Percentiles rank a stretch among this genome's conserved stretches.
Evolutionary conservation across 2,797 vertebrate species (phyloP).

Genomic region (Chrosomus eos): DNA sequence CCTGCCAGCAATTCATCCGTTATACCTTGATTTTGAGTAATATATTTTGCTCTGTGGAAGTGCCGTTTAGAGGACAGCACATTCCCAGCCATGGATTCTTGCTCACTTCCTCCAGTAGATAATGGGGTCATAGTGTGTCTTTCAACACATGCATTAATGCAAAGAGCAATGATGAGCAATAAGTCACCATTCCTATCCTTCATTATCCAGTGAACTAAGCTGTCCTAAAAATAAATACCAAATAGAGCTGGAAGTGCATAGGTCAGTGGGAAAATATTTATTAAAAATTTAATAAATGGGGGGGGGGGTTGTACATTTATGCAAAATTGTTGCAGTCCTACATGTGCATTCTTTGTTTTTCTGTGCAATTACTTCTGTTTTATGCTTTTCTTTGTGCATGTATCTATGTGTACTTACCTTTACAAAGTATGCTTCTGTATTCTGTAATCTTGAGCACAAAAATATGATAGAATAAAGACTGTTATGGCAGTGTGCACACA

Average conservation of each 20-base stretch:
- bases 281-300: no score
- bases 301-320: no score
- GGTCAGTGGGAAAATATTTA: neutral
- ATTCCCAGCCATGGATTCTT: neutral
- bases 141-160: neutral
- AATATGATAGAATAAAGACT: neutral
- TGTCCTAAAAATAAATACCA: neutral
- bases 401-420: neutral
- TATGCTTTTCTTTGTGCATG: neutral
- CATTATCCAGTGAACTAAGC: neutral
- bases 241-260: neutral
- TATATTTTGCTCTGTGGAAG: neutral
- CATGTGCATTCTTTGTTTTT: neutral
- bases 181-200: neutral
- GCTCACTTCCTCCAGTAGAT: neutral
- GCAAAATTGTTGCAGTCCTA: no score
- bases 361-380: neutral
- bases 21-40: neutral
- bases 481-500: neutral
- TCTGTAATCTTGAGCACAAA: neutral
- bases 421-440: neutral
- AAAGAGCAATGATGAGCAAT: neutral
- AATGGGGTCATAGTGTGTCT: neutral
- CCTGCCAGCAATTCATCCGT: neutral
- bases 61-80: neutral